phyloP scores from a whole-genome alignment of 2,888 invertebrate genomes.

The Disparrhopalites patrizii region DNA sequence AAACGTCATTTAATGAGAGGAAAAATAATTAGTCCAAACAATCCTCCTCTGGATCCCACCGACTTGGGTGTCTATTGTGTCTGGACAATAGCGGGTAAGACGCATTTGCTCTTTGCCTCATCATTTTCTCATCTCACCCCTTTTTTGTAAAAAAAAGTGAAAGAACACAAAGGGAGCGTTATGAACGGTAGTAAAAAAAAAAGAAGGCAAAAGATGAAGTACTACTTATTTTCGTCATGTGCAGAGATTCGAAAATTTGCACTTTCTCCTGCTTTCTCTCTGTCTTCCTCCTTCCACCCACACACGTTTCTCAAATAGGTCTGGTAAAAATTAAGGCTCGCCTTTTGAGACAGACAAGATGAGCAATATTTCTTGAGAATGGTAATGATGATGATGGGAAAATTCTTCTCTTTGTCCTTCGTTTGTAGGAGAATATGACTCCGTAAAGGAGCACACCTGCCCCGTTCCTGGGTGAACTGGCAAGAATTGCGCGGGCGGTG shows the following conservation, averaged over 20 bases:
- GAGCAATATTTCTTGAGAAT: neutral
- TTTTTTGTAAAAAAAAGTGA: too few relatives aligned
- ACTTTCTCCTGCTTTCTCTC: neutral
- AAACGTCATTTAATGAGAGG: neutral
- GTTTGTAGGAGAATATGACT: too few relatives aligned
- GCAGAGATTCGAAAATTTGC: too few relatives aligned
- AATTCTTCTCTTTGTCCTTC: too few relatives aligned
- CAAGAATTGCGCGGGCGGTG: too few relatives aligned
- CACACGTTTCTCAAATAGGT: too few relatives aligned
- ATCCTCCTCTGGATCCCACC: neutral
- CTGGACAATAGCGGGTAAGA: neutral
- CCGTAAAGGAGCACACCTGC: too few relatives aligned
- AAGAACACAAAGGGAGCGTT: too few relatives aligned
- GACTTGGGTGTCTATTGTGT: slow-evolving; percentile 1
- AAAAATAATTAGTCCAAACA: neutral
- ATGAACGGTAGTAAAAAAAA: neutral
- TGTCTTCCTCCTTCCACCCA: neutral
- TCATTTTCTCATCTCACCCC: neutral
- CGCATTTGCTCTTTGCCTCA: neutral
- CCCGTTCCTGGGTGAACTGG: too few relatives aligned
- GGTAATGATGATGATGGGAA: too few relatives aligned
- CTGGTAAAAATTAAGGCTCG: too few relatives aligned
- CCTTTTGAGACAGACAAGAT: neutral
- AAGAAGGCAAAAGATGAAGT: slow-evolving; percentile 6
- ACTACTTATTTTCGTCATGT: too few relatives aligned